phyloP scores from a whole-genome alignment of 2,797 vertebrate species.

The Platalea minor region DNA sequence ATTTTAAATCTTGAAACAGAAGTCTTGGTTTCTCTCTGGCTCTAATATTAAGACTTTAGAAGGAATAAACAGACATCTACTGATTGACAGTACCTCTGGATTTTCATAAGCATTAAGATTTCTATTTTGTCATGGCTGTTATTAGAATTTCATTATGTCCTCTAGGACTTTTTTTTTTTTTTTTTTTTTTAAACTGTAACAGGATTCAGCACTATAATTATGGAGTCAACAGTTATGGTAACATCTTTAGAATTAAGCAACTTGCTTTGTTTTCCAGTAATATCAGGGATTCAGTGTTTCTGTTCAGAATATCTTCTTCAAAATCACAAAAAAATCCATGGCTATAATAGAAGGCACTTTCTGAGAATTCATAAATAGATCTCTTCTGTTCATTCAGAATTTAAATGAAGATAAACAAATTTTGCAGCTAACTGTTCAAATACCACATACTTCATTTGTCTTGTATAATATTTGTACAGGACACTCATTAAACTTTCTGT shows the following conservation, averaged over 20 bases:
- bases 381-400: not conserved
- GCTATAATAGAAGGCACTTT: not conserved
- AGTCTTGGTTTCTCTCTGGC: not conserved
- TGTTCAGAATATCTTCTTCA: not conserved
- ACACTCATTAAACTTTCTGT: not conserved
- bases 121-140: not conserved
- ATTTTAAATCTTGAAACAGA: not conserved
- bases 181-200: not conserved
- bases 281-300: not conserved
- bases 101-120: not conserved
- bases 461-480: not conserved
- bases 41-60: not conserved
- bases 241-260: not conserved
- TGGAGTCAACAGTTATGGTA: not conserved
- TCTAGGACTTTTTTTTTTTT: not conserved
- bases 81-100: not conserved
- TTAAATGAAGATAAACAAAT: slow-evolving; percentile 1
- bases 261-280: not conserved
- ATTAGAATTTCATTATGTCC: not conserved
- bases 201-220: not conserved
- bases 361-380: not conserved
- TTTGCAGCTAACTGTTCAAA: not conserved
- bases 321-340: not conserved
- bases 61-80: not conserved
- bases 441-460: not conserved